phyloP scores from a whole-genome alignment of 2,888 invertebrate species.

The Allolobophora icterica region DNA sequence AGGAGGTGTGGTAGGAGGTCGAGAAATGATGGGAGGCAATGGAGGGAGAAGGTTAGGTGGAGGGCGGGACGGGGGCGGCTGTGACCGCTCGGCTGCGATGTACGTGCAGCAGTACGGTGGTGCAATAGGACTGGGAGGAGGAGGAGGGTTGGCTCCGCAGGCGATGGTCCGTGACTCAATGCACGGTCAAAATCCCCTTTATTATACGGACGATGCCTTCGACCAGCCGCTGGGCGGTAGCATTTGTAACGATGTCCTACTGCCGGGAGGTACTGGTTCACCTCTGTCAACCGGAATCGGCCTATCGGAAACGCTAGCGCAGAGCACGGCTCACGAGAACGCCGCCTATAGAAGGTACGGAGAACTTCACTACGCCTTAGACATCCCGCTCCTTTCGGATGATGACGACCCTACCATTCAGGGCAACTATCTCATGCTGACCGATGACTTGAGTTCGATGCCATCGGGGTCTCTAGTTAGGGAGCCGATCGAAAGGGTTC shows the following conservation, averaged over 20 bases:
- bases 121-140: background rate
- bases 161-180: conserved; percentile 6
- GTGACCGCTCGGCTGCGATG: conserved; percentile 12
- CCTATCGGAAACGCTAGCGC: too few relatives aligned
- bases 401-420: background rate
- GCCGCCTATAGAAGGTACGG: background rate
- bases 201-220: background rate
- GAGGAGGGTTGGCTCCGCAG: background rate
- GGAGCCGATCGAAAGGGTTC: background rate
- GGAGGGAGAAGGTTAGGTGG: background rate
- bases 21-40: background rate
- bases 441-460: background rate
- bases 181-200: background rate
- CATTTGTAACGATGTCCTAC: background rate
- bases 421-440: background rate
- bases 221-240: background rate
- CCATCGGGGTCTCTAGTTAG: background rate
- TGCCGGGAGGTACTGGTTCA: background rate
- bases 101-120: background rate
- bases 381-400: conserved; percentile 11
- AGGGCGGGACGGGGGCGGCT: background rate
- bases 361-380: background rate
- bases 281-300: too few relatives aligned
- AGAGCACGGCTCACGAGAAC: background rate
- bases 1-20: background rate